Evolutionary conservation across 1,140 invertebrate genomes (phyloP), one percentile per base, ranked within the genome.

Genomic region (Drosophila hydei): DNA sequence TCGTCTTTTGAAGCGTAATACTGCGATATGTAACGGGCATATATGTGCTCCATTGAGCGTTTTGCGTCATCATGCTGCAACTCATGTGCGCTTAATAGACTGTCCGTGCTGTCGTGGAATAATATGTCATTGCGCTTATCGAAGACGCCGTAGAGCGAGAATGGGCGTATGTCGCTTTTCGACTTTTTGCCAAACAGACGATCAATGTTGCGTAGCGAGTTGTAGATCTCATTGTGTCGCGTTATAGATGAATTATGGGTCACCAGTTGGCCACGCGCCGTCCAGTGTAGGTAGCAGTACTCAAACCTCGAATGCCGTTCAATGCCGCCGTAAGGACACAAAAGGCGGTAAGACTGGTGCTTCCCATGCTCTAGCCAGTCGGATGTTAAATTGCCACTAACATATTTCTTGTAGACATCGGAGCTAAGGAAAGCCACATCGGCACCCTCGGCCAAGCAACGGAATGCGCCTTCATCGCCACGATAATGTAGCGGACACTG

Each of bases 361-460:
- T 72, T 70, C 5, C 52, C 23, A 3, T 42, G 54, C 21, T n/a
- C 56, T 3, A 80, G 25, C 89, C 90, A 91, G 14, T 67, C 50
- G 5, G 78, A 58, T 2, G 80, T 87, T 33, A 91, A 27, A 68
- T 88, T 89, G 64, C 92, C 92, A 93, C 93, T 92, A 75, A 93
- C 90, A 69, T 93, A 93, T 85, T 95, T 94, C 45, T 94, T 93
- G 38, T 96, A 94, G 3, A 94, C 94, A 45, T 94, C 94, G 58
- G 94, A 93, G 58, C 95, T 95, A 0, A 98, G 92, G 90, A 98
- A 98, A 0, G 97, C 97, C 0, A 99, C 96, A 89, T 98, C 96
- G 21, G 94, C 97, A 18, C 93, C 93, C 14, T 94, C 95, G n/a
- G 95, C 93, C 7, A 99, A 92, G 89, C 97, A 98, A 70, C 95